phyloP scores from a whole-genome alignment of 2,888 invertebrate species.

The Polyommatus icarus region DNA sequence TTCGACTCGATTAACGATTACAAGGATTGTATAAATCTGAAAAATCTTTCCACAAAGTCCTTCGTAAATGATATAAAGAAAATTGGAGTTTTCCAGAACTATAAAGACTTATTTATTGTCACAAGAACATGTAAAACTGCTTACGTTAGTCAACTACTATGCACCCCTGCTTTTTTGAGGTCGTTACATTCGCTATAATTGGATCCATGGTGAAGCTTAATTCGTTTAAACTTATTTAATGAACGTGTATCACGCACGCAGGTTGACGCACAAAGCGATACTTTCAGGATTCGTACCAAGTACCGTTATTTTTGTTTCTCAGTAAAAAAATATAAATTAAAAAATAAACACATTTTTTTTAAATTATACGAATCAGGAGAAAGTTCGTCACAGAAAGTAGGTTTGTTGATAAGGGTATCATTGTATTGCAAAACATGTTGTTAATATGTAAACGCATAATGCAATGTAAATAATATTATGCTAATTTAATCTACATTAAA shows the following conservation, averaged over 20 bases:
- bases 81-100: no score
- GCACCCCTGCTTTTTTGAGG: not conserved
- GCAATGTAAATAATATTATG: no score
- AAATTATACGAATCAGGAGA: not conserved
- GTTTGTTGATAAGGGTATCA: no score
- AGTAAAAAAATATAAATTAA: not conserved
- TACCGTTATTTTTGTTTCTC: not conserved
- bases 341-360: not conserved
- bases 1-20: no score
- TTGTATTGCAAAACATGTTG: no score
- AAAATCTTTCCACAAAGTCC: no score
- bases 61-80: no score
- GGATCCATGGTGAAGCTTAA: conserved; percentile 15
- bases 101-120: no score
- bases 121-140: no score
- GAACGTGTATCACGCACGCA: conserved; percentile 8
- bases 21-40: no score
- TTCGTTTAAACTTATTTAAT: conserved; percentile 11
- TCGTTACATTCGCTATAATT: not conserved
- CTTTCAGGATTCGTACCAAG: not conserved
- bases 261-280: conserved; percentile 13
- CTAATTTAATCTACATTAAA: no score
- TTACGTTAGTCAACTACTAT: not conserved
- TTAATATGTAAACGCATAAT: not conserved
- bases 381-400: not conserved